These are phyloP conservation scores for Clarias gariepinus DNA, from an alignment of 2,113 vertebrate genomes.

Conservation along the genomic window DNA sequence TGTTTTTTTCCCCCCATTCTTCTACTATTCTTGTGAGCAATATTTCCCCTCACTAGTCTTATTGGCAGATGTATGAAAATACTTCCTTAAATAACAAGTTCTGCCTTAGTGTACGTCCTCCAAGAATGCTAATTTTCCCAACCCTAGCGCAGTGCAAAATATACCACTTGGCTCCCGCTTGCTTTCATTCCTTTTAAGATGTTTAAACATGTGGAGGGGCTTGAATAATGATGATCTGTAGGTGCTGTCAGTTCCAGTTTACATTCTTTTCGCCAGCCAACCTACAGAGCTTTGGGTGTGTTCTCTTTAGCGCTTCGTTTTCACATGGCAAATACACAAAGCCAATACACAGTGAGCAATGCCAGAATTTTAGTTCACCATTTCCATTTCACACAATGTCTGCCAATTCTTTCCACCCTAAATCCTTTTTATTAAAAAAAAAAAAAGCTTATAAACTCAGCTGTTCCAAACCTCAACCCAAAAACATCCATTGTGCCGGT, in stretches of 20 bases:
- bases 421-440: neutral
- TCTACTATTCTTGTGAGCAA: neutral
- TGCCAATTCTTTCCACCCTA: neutral
- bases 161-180: neutral
- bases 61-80: neutral
- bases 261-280: neutral
- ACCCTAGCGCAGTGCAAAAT: neutral
- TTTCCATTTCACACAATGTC: slow-evolving; percentile 39
- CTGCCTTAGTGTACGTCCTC: neutral
- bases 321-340: slow-evolving; percentile 2
- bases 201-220: neutral
- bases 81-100: neutral
- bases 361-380: slow-evolving; percentile 20
- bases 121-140: neutral
- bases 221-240: slow-evolving; percentile 21
- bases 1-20: neutral
- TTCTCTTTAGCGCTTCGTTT: slow-evolving; percentile 19
- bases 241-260: neutral
- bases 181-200: neutral
- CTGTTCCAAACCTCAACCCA: slow-evolving; percentile 1
- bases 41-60: neutral
- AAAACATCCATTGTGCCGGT: neutral
- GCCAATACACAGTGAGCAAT: neutral
- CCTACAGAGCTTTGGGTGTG: slow-evolving; percentile 21
- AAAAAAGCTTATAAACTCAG: slow-evolving; percentile 1